Evolutionary conservation across 2,888 invertebrate genomes (phyloP).

Genomic region (Scaptomyza polygonia): DNA sequence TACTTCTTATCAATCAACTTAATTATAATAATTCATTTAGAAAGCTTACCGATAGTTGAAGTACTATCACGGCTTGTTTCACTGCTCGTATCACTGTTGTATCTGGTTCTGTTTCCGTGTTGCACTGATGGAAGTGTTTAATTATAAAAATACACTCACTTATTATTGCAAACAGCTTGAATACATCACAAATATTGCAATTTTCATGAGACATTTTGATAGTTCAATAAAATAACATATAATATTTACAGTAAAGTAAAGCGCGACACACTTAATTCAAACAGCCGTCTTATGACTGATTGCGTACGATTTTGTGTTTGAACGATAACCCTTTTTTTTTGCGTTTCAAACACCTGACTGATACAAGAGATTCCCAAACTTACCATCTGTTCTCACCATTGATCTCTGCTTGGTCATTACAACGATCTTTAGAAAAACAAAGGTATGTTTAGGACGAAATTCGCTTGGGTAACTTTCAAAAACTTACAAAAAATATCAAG

Average conservation of each 20-base stretch:
- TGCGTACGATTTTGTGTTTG: not conserved
- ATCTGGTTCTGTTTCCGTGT: not conserved
- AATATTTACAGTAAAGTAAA: not conserved
- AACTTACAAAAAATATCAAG: slow-evolving; percentile 12
- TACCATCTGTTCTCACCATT: not conserved
- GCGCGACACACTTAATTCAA: not conserved
- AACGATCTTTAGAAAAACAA: slow-evolving; percentile 3
- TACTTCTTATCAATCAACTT: too few relatives aligned
- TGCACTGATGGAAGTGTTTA: not conserved
- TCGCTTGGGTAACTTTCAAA: not conserved
- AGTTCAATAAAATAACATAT: not conserved
- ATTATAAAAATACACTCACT: not conserved
- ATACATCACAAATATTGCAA: not conserved
- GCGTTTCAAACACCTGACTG: not conserved
- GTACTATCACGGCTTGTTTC: not conserved
- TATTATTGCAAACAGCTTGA: not conserved
- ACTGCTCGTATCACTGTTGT: not conserved
- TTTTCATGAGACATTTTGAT: not conserved
- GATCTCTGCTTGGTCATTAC: too few relatives aligned
- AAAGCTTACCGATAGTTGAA: not conserved
- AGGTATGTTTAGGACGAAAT: not conserved
- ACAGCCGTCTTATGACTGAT: not conserved
- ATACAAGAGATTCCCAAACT: not conserved
- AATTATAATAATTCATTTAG: not conserved
- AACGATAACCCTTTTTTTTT: not conserved